Evolutionary conservation across 2,797 vertebrate genomes (phyloP), one percentile per base, ranked within the genome.

Genomic region (Thamnophis elegans): DNA sequence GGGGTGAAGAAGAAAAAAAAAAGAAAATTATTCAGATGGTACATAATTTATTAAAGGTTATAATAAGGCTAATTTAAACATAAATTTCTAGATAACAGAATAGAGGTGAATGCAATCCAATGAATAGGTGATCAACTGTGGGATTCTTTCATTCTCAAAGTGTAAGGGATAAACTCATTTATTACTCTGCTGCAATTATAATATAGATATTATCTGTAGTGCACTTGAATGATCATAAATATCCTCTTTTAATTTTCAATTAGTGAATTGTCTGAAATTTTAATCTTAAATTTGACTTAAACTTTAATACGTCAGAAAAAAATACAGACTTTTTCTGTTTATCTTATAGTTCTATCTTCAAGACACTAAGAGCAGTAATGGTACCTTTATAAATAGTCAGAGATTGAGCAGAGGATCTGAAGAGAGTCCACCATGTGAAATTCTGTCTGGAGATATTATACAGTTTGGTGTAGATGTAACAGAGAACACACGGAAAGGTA

Each of bases 321-420:
- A 1, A 51, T 93, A 94, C 25, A 88, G 0, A 16, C 85, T 20
- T 93, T 89, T 87, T 28, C 95, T 68, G 90, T 95, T 96, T 28
- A 95, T 93, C 95, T 95, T 97, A 55, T 97, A 99, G 99, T 99
- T 99, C 97, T 99, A 99, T 97, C 98, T 99, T 96, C 99, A 99
- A 98, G 99, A 99, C 98, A 99, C 99, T 97, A 99, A 99, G 97
- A 99, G 99, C 98, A 99, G 99, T 98, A 99, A 99, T 94, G 99
- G 99, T 97, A 99, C 99, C 91, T 99, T 99, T 98, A 99, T 99
- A 97, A 99, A 99, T 98, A 99, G 99, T 97, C 99, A 99, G 98
- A 98, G 99, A 96, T 97, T 99, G 97, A 99, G 99, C 96, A 98
- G 99, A 59, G 99, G 99, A 95, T 99, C 99, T 0, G 99, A 99